Percentiles rank a stretch among this genome's conserved stretches.
Conservation (phyloP, 1,140 invertebrate genomes). For the Solenopsis invicta region DNA sequence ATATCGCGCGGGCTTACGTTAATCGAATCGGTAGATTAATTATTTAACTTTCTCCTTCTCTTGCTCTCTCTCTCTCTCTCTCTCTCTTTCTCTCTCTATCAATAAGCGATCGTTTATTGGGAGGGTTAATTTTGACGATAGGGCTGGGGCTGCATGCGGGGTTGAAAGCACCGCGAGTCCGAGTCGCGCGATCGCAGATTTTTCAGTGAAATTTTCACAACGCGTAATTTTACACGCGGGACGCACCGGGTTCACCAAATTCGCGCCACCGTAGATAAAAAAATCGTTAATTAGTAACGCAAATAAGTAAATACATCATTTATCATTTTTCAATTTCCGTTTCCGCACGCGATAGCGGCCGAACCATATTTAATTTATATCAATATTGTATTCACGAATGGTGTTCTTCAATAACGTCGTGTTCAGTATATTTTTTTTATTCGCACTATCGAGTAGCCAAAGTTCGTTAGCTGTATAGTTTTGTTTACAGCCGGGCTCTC, state of each 20-base stretch:
- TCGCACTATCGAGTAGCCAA: not conserved
- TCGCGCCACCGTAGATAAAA: not conserved
- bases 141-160: not conserved
- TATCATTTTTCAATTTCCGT: not conserved
- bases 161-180: slow-evolving; percentile 10
- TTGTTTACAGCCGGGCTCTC: not conserved
- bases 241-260: not conserved
- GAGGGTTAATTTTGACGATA: slow-evolving; percentile 50
- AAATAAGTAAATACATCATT: not conserved
- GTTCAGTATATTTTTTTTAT: slow-evolving; percentile 8
- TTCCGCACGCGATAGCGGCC: not conserved
- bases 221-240: not conserved
- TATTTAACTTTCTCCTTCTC: slow-evolving; percentile 38
- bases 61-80: not conserved
- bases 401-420: not conserved
- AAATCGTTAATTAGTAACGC: not conserved
- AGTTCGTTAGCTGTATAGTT: not conserved
- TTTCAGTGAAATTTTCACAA: not conserved
- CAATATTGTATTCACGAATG: not conserved
- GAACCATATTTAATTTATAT: not conserved
- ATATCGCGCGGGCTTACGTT: slow-evolving; percentile 42
- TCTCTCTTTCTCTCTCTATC: not conserved
- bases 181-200: not conserved
- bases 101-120: slow-evolving; percentile 44
- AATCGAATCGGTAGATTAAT: slow-evolving; percentile 58